Evolutionary conservation across 1,140 invertebrate species (phyloP).

Genomic region (Eumeta japonica): DNA sequence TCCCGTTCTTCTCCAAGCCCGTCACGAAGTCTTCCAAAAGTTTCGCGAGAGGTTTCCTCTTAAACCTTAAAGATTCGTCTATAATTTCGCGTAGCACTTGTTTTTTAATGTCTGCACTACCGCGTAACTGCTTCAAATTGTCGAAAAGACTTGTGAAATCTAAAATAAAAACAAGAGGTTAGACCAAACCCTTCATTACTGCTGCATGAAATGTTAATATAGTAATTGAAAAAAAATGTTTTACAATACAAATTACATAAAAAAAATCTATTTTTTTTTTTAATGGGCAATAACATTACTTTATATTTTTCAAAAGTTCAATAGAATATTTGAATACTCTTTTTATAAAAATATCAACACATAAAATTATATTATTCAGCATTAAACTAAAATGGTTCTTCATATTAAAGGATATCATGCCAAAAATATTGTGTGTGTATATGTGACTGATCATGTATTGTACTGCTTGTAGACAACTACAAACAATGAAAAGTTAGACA

Average conservation of each 20-base stretch:
- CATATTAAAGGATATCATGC: no score
- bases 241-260: no score
- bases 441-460: no score
- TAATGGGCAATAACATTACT: not conserved
- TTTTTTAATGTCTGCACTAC: slow-evolving; percentile 60
- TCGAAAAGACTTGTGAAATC: slow-evolving; percentile 66
- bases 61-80: slow-evolving; percentile 70
- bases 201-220: not conserved
- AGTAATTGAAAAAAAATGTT: not conserved
- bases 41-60: slow-evolving; percentile 64
- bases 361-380: no score
- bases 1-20: slow-evolving; percentile 53
- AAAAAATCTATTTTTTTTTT: slow-evolving; percentile 3
- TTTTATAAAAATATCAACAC: no score
- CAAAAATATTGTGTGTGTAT: no score
- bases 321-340: no score
- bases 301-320: no score
- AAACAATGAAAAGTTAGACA: no score
- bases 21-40: slow-evolving; percentile 55
- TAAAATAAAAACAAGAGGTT: slow-evolving; percentile 51
- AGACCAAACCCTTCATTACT: not conserved
- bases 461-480: no score
- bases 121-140: slow-evolving; percentile 63
- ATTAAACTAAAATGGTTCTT: no score
- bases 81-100: slow-evolving; percentile 67